Evolutionary conservation across 1,140 invertebrate species (phyloP).

Genomic region (Platyscapa corneri): DNA sequence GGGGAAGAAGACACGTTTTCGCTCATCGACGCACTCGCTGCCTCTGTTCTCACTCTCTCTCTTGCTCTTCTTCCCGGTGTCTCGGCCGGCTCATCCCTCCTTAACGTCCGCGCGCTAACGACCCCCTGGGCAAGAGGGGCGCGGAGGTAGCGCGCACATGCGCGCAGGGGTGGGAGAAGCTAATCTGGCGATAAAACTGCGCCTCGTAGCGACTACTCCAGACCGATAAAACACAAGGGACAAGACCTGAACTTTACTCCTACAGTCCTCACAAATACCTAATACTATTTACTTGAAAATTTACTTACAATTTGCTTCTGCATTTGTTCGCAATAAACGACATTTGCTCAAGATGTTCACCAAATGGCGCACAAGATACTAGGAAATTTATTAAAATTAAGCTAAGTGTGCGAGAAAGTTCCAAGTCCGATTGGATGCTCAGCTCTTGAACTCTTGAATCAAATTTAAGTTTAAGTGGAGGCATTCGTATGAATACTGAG

Average conservation of each 20-base stretch:
- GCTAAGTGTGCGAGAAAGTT: too few species aligned
- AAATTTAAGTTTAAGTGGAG: too few species aligned
- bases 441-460: neutral
- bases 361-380: too few species aligned
- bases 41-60: neutral
- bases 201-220: neutral
- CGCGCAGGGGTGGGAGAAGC: neutral
- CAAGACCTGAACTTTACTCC: neutral
- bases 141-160: neutral
- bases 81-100: neutral
- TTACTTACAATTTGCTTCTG: neutral
- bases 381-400: too few species aligned
- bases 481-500: too few species aligned
- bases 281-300: neutral
- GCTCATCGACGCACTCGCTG: slow-evolving; percentile 14
- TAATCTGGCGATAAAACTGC: slow-evolving; percentile 28
- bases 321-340: neutral
- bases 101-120: neutral
- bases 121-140: neutral
- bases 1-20: slow-evolving; percentile 9
- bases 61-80: neutral
- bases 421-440: neutral
- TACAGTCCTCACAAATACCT: neutral
- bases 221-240: neutral
- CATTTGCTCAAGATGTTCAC: neutral